Base-by-base conservation (phyloP, 2,113 vertebrate species). In the Puma concolor region DNA sequence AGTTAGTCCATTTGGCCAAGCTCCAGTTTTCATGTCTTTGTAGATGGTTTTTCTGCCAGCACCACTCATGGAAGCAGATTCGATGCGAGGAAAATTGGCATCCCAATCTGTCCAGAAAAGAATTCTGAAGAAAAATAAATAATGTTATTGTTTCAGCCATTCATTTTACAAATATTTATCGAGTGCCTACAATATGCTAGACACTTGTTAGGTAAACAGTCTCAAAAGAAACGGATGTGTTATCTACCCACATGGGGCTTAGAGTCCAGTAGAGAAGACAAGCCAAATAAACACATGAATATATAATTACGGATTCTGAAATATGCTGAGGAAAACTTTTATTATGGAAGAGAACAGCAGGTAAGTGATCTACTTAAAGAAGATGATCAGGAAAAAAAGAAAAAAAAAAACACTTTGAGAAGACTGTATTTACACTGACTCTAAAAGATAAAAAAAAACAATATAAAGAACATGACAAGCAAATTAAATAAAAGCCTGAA, bases 61-160 rank as follows among this genome's bases (percentile, higher is more conserved):
- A 85, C 99, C 99, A 0, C 99, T 99, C 99, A 99, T 99, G 4
- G 99, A 99, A 5, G 99, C 99, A 0, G 99, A 99, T 94, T 99
- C 99, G 2, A 99, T 99, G 41, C 99, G 99, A 92, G 99, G 99
- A 97, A 99, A 99, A 72, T 99, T 99, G 41, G 99, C 99, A 98
- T 99, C 99, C 99, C 99, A 99, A 98, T 99, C 99, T 9, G 99
- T 99, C 99, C 99, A 99, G 99, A 99, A 99, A 38, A 99, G 99
- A 98, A 99, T 99, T 98, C 99, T 99, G 94, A 97, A 80, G 72
- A 98, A 72, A 88, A 96, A 97, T 23, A 91, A 72, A 93, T 21
- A 63, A 90, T 54, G 5, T 0, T 48, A 66, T 69, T 84, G 21
- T 50, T 88, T 84, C 14, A 97, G 15, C 63, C 17, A n/a, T 36